Conservation (phyloP, 2,113 vertebrate species). For the Petrocephalus microphthalmus region DNA sequence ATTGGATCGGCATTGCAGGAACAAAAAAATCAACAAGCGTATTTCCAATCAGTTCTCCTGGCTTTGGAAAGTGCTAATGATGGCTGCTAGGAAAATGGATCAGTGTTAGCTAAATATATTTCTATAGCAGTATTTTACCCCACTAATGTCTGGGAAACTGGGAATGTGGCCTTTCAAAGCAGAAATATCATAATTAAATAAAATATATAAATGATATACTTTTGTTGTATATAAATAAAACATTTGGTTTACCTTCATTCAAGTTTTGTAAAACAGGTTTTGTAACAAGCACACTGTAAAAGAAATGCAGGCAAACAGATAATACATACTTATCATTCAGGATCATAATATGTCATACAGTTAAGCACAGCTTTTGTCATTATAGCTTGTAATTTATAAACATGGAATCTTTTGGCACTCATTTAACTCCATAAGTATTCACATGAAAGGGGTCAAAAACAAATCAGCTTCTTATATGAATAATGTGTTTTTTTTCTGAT, state of each 20-base stretch:
- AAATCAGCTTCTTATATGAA: not conserved
- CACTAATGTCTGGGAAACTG: not conserved
- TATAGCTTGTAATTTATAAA: not conserved
- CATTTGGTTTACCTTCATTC: not conserved
- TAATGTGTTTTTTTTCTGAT: constrained; percentile 46
- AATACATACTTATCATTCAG: not conserved
- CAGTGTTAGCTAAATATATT: too few species aligned
- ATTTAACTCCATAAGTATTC: constrained; percentile 25
- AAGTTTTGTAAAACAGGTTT: not conserved
- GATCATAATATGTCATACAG: not conserved
- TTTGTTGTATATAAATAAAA: not conserved
- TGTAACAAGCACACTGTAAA: not conserved
- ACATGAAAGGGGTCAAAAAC: not conserved
- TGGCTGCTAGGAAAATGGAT: not conserved
- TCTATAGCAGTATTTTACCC: not conserved
- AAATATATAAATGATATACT: too few species aligned
- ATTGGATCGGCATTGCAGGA: not conserved
- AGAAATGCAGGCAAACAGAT: not conserved
- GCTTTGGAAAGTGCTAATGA: not conserved
- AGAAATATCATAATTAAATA: not conserved
- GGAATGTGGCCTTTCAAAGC: not conserved
- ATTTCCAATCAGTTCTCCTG: not conserved
- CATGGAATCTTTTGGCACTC: not conserved
- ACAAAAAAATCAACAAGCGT: not conserved
- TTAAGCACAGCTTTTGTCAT: not conserved